A percentile compares a stretch with the other conserved stretches of the same genome.
These are phyloP conservation scores for Centropyge bicolor DNA, from an alignment of 2,797 vertebrate species.

Conservation along the genomic window DNA sequence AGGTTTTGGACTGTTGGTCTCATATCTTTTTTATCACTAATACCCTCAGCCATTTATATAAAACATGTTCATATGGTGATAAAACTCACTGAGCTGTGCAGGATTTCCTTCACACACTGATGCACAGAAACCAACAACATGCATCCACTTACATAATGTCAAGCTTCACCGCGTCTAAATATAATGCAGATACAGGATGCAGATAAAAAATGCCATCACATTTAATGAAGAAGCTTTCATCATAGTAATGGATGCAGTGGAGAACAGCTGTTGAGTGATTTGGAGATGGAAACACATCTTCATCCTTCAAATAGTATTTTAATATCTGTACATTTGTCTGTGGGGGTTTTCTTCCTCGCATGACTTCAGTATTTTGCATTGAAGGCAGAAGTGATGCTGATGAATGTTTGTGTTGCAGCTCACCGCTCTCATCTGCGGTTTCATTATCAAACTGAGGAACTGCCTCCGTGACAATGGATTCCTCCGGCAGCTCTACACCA, in stretches of 20 bases:
- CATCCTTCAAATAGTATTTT: not conserved
- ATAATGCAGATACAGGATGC: constrained; percentile 1
- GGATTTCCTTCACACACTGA: constrained; percentile 11
- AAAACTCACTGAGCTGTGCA: constrained; percentile 2
- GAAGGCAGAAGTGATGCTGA: not conserved
- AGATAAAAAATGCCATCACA: not conserved
- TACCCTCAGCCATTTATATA: not conserved
- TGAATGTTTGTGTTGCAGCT: constrained; percentile 82
- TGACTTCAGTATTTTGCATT: not conserved
- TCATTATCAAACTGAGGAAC: constrained; percentile 96
- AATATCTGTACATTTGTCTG: too few relatives aligned
- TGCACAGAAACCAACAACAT: constrained; percentile 21
- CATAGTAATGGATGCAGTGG: not conserved
- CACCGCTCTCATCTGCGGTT: constrained; percentile 95
- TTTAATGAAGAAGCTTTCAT: not conserved
- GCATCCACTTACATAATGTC: constrained; percentile 14
- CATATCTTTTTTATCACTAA: not conserved
- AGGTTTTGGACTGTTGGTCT: too few relatives aligned
- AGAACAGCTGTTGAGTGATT: not conserved
- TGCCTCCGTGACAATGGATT: constrained; percentile 95
- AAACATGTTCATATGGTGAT: not conserved
- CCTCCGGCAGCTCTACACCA: constrained; percentile 96
- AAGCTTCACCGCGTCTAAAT: constrained; percentile 1
- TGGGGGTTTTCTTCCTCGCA: too few relatives aligned
- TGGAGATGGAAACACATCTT: not conserved